A percentile compares a stretch with the other conserved stretches of the same genome.
Evolutionary conservation across 2,797 vertebrate species (phyloP).

Genomic region (Phoxinus dragarum): DNA sequence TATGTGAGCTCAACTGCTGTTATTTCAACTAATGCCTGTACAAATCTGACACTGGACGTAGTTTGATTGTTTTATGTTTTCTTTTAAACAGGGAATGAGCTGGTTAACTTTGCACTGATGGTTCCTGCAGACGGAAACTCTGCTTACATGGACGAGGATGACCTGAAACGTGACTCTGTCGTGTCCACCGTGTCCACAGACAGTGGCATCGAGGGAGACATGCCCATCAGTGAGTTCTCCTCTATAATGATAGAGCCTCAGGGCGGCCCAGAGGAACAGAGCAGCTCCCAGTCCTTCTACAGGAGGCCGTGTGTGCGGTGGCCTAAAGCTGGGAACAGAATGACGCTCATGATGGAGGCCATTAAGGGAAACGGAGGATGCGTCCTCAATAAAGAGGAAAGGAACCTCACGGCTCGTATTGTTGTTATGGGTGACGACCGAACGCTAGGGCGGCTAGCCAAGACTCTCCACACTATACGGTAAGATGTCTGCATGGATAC

Average conservation of each 20-base stretch:
- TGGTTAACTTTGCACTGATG: slow-evolving; percentile 76
- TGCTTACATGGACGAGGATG: slow-evolving; percentile 68
- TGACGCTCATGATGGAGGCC: slow-evolving; percentile 70
- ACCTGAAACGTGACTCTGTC: slow-evolving; percentile 58
- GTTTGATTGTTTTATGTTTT: background rate
- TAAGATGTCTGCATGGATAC: slow-evolving; percentile 58
- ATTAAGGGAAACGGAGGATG: slow-evolving; percentile 58
- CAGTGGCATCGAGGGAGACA: slow-evolving; percentile 81
- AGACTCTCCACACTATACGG: slow-evolving; percentile 80
- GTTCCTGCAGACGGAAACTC: slow-evolving; percentile 59
- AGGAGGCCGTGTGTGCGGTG: slow-evolving; percentile 78
- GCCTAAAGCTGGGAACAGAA: slow-evolving; percentile 62
- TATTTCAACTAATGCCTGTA: background rate
- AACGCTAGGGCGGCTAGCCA: slow-evolving; percentile 82
- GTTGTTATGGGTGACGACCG: slow-evolving; percentile 87
- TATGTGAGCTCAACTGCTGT: slow-evolving; percentile 78
- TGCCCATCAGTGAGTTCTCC: slow-evolving; percentile 55
- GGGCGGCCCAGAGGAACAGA: slow-evolving; percentile 26
- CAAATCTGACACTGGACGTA: background rate
- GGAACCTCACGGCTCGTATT: slow-evolving; percentile 79
- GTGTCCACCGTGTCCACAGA: slow-evolving; percentile 78
- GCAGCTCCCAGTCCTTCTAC: slow-evolving; percentile 61
- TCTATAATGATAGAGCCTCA: slow-evolving; percentile 28
- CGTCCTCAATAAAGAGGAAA: slow-evolving; percentile 62
- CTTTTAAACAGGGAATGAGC: slow-evolving; percentile 78